Base-by-base conservation (phyloP, 2,888 invertebrate species). In the Tachina grossa region DNA sequence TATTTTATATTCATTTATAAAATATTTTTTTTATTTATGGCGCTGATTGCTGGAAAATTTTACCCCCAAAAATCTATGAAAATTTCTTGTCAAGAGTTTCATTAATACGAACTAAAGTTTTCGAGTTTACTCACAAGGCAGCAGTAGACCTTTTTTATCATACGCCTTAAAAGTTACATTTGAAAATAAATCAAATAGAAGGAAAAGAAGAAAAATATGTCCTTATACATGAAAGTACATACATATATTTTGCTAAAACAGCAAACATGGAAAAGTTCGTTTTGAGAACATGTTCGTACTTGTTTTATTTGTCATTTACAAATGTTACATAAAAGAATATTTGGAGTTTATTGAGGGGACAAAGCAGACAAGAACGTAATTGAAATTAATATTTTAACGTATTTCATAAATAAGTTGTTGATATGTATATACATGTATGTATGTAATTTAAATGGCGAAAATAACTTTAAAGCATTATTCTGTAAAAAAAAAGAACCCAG, bases 241-340 rank as follows among this genome's bases (percentile, higher is more conserved):
- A 31, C 19, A 77, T 57, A 65, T 22, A 49, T 80, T 57, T 72
- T 65, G 72, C 43, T 9, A n/a, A 57, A 57, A 74, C 79, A 80
- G 63, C 41, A 65, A 65, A 72, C 65, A 71, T 65, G 22, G 65
- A 80, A 74, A 80, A 74, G 41, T 80, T 72, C n/a, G 9, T 49
- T 72, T 55, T 8, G 10, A 14, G 45, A 79, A 49, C 57, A 65
- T 66, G 72, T 72, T 72, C 65, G 65, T 72, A 72, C 72, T 49
- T 72, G 66, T 80, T 72, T 72, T 80, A 72, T 65, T 80, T 80
- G 80, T 80, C 80, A 72, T 80, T 72, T 49, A 51, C 80, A 80
- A 80, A 80, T 80, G 72, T 57, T 72, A n/a, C 66, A 57, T 49
- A 43, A 31, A 31, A 49, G 22, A 41, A 41, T 47, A 31, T 75